A percentile compares a stretch with the other conserved stretches of the same genome.
phyloP scores from a whole-genome alignment of 2,888 invertebrate genomes.

The Geotrupes spiniger region DNA sequence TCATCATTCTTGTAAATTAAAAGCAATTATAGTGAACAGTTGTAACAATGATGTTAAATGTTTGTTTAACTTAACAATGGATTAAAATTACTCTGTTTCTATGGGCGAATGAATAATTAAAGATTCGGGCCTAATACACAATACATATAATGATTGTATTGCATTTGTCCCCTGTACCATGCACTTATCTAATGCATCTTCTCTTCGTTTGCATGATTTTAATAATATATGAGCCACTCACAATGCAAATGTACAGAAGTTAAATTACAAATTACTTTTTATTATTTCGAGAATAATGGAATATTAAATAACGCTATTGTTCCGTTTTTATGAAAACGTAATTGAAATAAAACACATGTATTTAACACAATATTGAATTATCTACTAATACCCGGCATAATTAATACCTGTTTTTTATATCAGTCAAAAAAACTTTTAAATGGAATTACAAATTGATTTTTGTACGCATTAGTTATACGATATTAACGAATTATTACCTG shows the following conservation, averaged over 20 bases:
- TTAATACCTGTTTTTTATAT: no score
- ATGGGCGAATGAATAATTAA: constrained; percentile 51
- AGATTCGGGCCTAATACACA: constrained; percentile 38
- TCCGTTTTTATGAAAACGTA: no score
- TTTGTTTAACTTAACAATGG: constrained; percentile 52
- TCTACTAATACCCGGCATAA: no score
- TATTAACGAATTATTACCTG: no score
- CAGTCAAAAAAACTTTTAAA: no score
- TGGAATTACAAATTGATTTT: no score
- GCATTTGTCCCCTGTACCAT: constrained; percentile 35
- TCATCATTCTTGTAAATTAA: constrained; percentile 51
- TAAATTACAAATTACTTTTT: constrained; percentile 3
- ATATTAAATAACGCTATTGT: no score
- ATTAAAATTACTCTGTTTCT: constrained; percentile 52
- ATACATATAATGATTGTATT: constrained; percentile 49
- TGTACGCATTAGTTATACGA: no score
- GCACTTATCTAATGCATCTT: constrained; percentile 19
- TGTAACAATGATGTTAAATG: constrained; percentile 49
- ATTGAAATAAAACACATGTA: no score
- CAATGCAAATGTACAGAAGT: neutral
- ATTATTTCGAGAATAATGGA: neutral
- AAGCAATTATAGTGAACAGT: constrained; percentile 51
- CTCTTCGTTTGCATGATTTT: constrained; percentile 14
- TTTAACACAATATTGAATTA: no score
- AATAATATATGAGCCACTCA: constrained; percentile 11